Conservation (phyloP, 2,113 vertebrate species). For the Aythya baeri region DNA sequence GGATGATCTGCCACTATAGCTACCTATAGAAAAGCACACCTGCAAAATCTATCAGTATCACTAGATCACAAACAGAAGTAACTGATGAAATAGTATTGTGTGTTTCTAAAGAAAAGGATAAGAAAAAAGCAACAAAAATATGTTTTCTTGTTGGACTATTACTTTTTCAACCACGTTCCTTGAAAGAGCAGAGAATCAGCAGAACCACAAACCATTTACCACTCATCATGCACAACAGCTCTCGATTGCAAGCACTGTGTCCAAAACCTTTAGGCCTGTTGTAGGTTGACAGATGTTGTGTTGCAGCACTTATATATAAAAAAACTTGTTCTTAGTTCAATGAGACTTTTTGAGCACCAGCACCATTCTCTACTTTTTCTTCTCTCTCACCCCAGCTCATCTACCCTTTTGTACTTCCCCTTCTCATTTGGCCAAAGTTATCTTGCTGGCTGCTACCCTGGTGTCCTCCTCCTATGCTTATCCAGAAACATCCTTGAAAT, state of each 20-base stretch:
- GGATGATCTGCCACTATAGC: not conserved
- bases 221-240: not conserved
- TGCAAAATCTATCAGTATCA: not conserved
- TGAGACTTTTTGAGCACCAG: not conserved
- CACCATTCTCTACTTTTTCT: not conserved
- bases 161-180: not conserved
- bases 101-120: not conserved
- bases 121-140: not conserved
- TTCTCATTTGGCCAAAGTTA: not conserved
- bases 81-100: not conserved
- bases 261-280: not conserved
- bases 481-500: not conserved
- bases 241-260: not conserved
- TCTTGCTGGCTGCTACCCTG: not conserved
- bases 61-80: not conserved
- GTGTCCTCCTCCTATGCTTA: not conserved
- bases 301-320: not conserved
- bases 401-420: not conserved
- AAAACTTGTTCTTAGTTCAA: not conserved
- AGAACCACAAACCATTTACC: not conserved
- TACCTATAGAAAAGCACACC: not conserved
- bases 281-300: not conserved
- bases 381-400: not conserved
- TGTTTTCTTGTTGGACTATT: not conserved
- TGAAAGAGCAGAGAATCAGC: not conserved